Base-by-base conservation (phyloP, 1,140 invertebrate species). In the Cecropterus lyciades region DNA sequence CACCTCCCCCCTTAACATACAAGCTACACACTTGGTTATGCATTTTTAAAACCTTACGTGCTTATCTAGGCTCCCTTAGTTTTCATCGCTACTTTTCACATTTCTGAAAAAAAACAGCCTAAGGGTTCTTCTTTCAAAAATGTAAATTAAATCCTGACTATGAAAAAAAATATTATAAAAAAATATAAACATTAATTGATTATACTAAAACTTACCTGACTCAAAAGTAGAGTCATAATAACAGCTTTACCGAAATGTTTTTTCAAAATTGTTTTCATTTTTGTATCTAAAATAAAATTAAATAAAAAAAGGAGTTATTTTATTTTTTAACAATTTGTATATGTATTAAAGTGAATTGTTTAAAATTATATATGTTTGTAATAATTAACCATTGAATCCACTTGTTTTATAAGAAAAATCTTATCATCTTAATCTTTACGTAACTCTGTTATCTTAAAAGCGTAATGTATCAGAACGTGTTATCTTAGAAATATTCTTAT, bases 241-340 rank as follows among this genome's bases (percentile, higher is more conserved):
- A 37, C 33, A n/a, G 33, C 1, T 37, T 37, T 37, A 3, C 11
- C 33, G n/a, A 37, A 37, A 37, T 37, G 33, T 1, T n/a, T 37
- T 37, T n/a, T 37, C 33, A 37, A 37, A 37, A 6, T n/a, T 1
- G 7, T 0, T 11, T 37, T 37, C 33, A 37, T 37, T 11, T 37
- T 37, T 37, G 33, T 11, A 30, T 8, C 0, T 6, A 30, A 10
- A 37, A n/a, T 37, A 37, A 37, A n/a, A 40, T 24, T 60, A 46
- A 17, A 14, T 66, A 14, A 60, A 40, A 55, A 40, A 60, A 48
- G 60, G 42, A 20, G 20, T 57, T 16, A n/a, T n/a, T 14, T 43
- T 13, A 43, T 8, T 13, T 13, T 43, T 13, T 4, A 33, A 13
- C 10, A 14, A 13, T 43, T 20, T 20, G 20, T n/a, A 5, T 20